Evolutionary conservation across 2,888 invertebrate genomes (phyloP), one percentile per base, ranked within the genome.

Genomic region (Microplitis manilae): DNA sequence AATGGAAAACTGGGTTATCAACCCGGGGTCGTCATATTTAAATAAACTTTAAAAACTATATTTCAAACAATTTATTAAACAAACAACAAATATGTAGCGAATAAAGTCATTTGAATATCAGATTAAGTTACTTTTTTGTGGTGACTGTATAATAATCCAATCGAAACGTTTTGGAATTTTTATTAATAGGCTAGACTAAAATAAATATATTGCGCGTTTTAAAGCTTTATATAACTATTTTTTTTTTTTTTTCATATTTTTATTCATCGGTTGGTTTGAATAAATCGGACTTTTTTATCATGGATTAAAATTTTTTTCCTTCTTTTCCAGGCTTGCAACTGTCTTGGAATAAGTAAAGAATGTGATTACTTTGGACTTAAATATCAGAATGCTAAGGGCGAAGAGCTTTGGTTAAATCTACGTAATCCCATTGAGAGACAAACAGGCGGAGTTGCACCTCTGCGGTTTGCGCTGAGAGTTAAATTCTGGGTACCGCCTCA

Each of bases 401-500:
- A 96, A 80, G 94, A 94, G 80, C 92, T 96, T 73, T 97, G 97
- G 97, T 91, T 96, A 81, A 97, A 97, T 90, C 91, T 97, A 85
- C 92, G 97, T 80, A 97, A 97, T 91, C 94, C 94, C 70, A 93
- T 96, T 81, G 94, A 94, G 86, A 92, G 94, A 78, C 95, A 95
- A 87, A 93, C 94, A 30, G 93, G 94, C 76, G 94, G 94, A 76
- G 91, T 92, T 6, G 91, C 92, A 61, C 93, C 93, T 9, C 92
- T 94, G 79, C 92, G 95, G 69, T 93, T 96, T 81, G 93, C 94
- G 81, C 91, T 96, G 77, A 91, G 95, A 82, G 96, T 97, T 83
- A 97, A 97, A 90, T 97, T 96, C 91, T 97, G 96, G 95, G 96
- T 97, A 67, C 96, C 96, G 2, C 96, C 96, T 2, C 96, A 97